Evolutionary conservation across 2,797 vertebrate genomes (phyloP).

Genomic region (Sciurus carolinensis): DNA sequence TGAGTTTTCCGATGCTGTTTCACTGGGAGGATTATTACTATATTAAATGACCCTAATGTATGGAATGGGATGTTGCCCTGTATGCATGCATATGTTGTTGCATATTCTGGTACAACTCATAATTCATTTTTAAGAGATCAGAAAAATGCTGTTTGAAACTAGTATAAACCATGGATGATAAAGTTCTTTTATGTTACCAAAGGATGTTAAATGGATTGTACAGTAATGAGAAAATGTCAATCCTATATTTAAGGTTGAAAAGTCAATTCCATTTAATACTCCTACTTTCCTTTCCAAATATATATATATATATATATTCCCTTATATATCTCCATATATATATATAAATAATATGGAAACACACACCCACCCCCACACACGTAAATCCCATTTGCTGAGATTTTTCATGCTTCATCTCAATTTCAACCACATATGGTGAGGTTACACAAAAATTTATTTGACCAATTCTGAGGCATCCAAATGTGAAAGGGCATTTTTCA

Average conservation of each 20-base stretch:
- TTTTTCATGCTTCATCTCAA: slow-evolving; percentile 51
- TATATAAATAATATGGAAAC: too few species aligned
- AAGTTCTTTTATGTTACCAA: slow-evolving; percentile 60
- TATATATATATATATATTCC: neutral
- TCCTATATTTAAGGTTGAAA: slow-evolving; percentile 66
- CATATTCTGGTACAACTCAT: neutral
- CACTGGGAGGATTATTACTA: neutral
- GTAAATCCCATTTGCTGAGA: slow-evolving; percentile 55
- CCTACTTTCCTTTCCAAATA: slow-evolving; percentile 4
- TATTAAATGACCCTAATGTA: neutral
- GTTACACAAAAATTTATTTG: slow-evolving; percentile 57
- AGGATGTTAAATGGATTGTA: slow-evolving; percentile 70
- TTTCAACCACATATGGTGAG: slow-evolving; percentile 54
- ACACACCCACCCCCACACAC: too few species aligned
- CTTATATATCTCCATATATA: too few species aligned
- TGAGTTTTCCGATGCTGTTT: neutral
- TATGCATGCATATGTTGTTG: neutral
- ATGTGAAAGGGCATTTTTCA: slow-evolving; percentile 42
- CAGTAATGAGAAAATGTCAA: slow-evolving; percentile 50
- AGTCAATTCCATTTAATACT: slow-evolving; percentile 71
- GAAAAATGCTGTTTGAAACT: slow-evolving; percentile 66
- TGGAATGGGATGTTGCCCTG: neutral
- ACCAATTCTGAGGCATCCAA: slow-evolving; percentile 12
- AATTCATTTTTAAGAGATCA: slow-evolving; percentile 30
- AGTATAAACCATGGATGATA: slow-evolving; percentile 16